Conservation (phyloP, 2,888 invertebrate genomes). For the Altica lythri region DNA sequence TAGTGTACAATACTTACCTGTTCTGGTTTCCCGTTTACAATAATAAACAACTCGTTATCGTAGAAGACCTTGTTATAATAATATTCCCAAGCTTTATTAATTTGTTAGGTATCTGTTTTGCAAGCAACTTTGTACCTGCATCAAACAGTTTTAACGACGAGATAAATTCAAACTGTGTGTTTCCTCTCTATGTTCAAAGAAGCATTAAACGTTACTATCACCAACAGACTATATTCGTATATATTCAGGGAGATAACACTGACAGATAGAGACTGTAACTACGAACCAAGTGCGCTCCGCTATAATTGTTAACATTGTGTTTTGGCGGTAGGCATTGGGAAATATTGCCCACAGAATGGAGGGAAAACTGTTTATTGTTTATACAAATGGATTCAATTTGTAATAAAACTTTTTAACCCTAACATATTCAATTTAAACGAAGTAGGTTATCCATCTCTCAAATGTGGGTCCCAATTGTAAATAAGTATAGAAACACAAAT, state of each 20-base stretch:
- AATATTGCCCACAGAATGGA: slow-evolving; percentile 11
- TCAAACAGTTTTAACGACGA: slow-evolving; percentile 2
- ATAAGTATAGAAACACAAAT: too few species aligned
- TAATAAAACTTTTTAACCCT: too few species aligned
- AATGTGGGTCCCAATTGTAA: too few species aligned
- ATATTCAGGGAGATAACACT: slow-evolving; percentile 16
- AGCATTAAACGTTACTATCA: slow-evolving; percentile 18
- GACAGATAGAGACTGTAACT: slow-evolving; percentile 19
- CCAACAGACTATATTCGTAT: slow-evolving; percentile 20
- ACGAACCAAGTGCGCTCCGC: slow-evolving; percentile 11
- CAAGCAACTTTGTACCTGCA: slow-evolving; percentile 11
- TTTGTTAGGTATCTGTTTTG: not conserved
- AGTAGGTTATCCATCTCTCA: too few species aligned
- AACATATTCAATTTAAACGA: too few species aligned
- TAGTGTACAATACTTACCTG: too few species aligned
- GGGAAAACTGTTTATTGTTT: slow-evolving; percentile 4
- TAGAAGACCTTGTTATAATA: too few species aligned
- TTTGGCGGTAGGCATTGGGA: slow-evolving; percentile 13
- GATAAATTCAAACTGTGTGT: slow-evolving; percentile 9
- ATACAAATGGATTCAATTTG: too few species aligned
- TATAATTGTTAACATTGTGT: slow-evolving; percentile 21
- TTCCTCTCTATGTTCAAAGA: too few species aligned
- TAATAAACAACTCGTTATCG: too few species aligned
- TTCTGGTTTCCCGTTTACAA: too few species aligned
- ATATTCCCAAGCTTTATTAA: too few species aligned